These are phyloP conservation scores for Rhizoglyphus robini DNA, from an alignment of 1,140 invertebrate genomes.

Conservation along the genomic window DNA sequence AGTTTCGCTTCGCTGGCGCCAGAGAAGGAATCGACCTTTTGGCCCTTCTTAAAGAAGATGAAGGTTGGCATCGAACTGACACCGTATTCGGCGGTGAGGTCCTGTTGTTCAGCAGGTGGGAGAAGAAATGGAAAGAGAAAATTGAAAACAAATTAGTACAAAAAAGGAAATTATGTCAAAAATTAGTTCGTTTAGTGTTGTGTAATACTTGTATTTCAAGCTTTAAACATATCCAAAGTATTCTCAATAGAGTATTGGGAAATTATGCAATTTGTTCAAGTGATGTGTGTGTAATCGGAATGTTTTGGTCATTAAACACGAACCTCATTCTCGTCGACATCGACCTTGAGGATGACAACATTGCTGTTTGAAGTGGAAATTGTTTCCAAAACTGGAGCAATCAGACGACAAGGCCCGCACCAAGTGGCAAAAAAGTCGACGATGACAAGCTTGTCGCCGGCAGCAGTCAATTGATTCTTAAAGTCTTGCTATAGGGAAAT, in stretches of 20 bases:
- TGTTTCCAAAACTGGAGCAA: constrained; percentile 53
- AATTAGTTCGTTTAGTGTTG: no score
- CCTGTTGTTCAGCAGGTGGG: constrained; percentile 30
- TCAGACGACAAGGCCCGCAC: constrained; percentile 81
- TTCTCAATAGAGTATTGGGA: no score
- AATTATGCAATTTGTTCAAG: no score
- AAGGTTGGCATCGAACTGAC: constrained; percentile 86
- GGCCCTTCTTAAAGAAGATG: constrained; percentile 63
- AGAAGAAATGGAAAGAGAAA: not conserved
- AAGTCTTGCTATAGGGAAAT: constrained; percentile 48
- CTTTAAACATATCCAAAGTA: no score
- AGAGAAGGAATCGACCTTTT: constrained; percentile 54
- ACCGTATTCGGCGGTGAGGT: constrained; percentile 59
- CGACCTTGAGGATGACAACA: constrained; percentile 52
- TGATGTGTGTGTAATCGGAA: not conserved
- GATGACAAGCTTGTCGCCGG: constrained; percentile 67
- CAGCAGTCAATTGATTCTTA: constrained; percentile 45
- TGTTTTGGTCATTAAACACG: constrained; percentile 19
- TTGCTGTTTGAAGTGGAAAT: constrained; percentile 30
- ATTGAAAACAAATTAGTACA: not conserved
- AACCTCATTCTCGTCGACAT: constrained; percentile 70
- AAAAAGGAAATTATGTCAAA: no score
- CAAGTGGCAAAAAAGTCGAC: constrained; percentile 49
- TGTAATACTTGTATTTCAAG: not conserved
- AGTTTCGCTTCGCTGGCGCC: constrained; percentile 64